These are phyloP conservation scores for Biston betularia DNA, from an alignment of 2,888 invertebrate species.

Conservation along the genomic window DNA sequence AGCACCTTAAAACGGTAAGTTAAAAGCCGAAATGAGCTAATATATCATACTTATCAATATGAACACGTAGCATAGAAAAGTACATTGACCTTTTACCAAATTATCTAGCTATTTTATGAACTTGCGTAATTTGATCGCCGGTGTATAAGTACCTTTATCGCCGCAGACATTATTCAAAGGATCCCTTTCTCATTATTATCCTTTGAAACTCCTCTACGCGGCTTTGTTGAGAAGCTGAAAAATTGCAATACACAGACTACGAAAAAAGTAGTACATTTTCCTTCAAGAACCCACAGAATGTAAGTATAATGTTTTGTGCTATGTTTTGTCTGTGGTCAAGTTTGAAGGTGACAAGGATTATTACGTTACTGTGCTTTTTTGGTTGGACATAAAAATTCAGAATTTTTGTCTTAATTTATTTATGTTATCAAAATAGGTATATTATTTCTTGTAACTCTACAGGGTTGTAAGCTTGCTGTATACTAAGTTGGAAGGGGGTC, in stretches of 20 bases:
- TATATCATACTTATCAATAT: too few species aligned
- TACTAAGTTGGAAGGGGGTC: too few species aligned
- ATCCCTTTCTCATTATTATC: constrained; percentile 49
- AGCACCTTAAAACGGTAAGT: too few species aligned
- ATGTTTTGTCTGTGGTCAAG: constrained; percentile 10
- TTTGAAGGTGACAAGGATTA: constrained; percentile 19
- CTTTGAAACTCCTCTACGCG: constrained; percentile 38
- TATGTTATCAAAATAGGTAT: too few species aligned
- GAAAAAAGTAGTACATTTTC: constrained; percentile 1
- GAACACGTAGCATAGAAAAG: too few species aligned
- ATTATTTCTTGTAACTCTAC: too few species aligned
- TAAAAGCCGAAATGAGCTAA: too few species aligned
- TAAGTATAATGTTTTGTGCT: neutral
- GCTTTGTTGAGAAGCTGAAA: constrained; percentile 47
- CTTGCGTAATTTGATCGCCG: neutral
- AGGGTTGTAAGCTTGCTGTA: too few species aligned
- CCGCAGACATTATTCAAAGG: constrained; percentile 49
- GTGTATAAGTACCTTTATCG: constrained; percentile 34
- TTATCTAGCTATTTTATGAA: neutral
- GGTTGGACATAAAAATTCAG: constrained; percentile 6
- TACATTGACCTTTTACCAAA: neutral
- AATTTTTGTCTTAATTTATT: neutral
- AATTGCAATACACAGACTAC: constrained; percentile 18
- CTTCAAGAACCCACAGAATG: constrained; percentile 7
- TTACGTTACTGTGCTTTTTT: constrained; percentile 20